Evolutionary conservation across 64 coral and sea anemone genomes (phyloP).

Genomic region (Astreopora myriophthalma): DNA sequence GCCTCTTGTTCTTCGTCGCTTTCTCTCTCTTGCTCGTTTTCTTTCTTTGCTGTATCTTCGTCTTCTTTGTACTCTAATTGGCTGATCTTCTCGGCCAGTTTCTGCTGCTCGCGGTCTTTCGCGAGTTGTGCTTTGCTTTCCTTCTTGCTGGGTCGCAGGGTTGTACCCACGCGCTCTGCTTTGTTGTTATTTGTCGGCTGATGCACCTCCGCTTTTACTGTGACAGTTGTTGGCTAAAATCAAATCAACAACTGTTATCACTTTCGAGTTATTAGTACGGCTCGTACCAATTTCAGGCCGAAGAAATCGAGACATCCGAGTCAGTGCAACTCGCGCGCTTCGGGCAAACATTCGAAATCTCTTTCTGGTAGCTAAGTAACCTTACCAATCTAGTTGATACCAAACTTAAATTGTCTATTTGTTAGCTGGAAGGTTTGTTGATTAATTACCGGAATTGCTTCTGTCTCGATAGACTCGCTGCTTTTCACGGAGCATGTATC

Average conservation of each 20-base stretch:
- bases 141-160: neutral
- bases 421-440: neutral
- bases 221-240: neutral
- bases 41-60: neutral
- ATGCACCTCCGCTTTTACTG: neutral
- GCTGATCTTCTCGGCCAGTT: neutral
- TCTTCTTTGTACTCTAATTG: neutral
- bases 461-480: neutral
- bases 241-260: no score
- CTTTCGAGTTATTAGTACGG: no score
- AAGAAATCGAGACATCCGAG: no score
- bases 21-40: neutral
- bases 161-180: neutral
- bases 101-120: neutral
- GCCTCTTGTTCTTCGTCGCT: neutral
- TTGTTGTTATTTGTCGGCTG: neutral
- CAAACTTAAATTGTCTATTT: no score
- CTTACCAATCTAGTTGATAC: no score
- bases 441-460: neutral
- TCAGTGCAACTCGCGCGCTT: no score
- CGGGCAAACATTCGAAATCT: no score
- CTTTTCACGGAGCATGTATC: neutral
- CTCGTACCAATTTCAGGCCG: no score
- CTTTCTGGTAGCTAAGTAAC: no score
- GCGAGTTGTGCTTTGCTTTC: neutral